Base-by-base conservation (phyloP, 1,140 invertebrate genomes). In the Sinella curviseta region DNA sequence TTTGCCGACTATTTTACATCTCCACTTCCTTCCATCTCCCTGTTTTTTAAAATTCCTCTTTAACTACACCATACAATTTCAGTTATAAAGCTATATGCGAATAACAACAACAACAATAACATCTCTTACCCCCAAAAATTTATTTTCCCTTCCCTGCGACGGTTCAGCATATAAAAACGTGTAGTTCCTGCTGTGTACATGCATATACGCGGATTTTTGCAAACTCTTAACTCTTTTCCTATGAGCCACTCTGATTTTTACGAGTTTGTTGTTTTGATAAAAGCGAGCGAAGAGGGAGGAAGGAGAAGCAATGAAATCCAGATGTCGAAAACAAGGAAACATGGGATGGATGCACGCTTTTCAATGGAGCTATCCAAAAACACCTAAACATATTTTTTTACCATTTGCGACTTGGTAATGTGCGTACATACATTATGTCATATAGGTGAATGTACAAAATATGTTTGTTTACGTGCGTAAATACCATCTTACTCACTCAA, bases 61-160 rank as follows among this genome's bases (percentile, higher is more conserved):
- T n/a, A n/a, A n/a, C n/a, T n/a, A n/a, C n/a, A n/a, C n/a, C n/a
- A n/a, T n/a, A n/a, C n/a, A n/a, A n/a, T n/a, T n/a, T n/a, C n/a
- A n/a, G n/a, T n/a, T n/a, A n/a, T n/a, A n/a, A n/a, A n/a, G n/a
- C n/a, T n/a, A n/a, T n/a, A n/a, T n/a, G n/a, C n/a, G 39, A 48
- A 48, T 48, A 48, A 48, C 39, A 36, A 26, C 70, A 74, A 74
- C 57, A 74, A 74, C 70, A 74, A 74, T 14, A 74, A 31, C 70
- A 74, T 16, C n/a, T n/a, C 34, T 28, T 74, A 74, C 8, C 34
- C 70, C 26, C 4, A 2, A 36, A 34, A 30, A 4, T 34, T 34
- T 33, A 12, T 14, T 67, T 67, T 12, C 30, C 30, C 24, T 67
- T 67, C 24, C 14, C 12, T n/a, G 12, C 24, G 60, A 4, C 60